Percentiles rank a stretch among this genome's conserved stretches.
phyloP scores from a whole-genome alignment of 2,888 invertebrate genomes.

The Coleophora flavipennella region DNA sequence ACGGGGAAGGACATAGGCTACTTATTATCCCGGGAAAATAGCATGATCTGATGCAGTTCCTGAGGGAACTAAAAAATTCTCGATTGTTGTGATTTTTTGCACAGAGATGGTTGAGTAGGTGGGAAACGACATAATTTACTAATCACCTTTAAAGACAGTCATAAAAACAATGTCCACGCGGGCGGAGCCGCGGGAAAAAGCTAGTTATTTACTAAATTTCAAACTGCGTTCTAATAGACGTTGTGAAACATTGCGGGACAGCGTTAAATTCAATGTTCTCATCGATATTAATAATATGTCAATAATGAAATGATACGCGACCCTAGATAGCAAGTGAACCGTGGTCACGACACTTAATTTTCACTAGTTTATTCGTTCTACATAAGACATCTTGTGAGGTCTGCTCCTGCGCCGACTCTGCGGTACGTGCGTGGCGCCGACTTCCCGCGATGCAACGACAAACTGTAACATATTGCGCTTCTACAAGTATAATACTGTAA shows the following conservation, averaged over 20 bases:
- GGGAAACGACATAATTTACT: no score
- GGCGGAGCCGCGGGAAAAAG: no score
- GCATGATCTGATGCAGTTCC: no score
- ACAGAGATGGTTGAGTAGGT: no score
- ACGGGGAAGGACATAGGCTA: no score
- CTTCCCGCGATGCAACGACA: conserved; percentile 25
- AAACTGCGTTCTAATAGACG: no score
- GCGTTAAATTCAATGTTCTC: conserved; percentile 59
- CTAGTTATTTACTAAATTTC: no score
- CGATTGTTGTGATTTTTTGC: no score
- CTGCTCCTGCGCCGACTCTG: conserved; percentile 25
- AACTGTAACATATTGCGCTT: conserved; percentile 31
- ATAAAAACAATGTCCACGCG: no score
- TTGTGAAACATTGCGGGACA: conserved; percentile 51
- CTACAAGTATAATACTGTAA: conserved; percentile 18
- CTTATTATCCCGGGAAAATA: no score
- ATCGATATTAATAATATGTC: conserved; percentile 63
- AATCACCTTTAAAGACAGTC: no score
- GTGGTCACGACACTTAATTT: conserved; percentile 62
- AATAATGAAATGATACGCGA: conserved; percentile 64
- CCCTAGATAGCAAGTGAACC: conserved; percentile 57
- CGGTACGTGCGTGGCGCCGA: conserved; percentile 43
- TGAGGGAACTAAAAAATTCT: no score
- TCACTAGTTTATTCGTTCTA: conserved; percentile 63
- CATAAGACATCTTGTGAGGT: conserved; percentile 61